A percentile compares a stretch with the other conserved stretches of the same genome.
phyloP scores from a whole-genome alignment of 30 jellyfish, hydroid and myxozoan species.

The Nemopilema nomurai region DNA sequence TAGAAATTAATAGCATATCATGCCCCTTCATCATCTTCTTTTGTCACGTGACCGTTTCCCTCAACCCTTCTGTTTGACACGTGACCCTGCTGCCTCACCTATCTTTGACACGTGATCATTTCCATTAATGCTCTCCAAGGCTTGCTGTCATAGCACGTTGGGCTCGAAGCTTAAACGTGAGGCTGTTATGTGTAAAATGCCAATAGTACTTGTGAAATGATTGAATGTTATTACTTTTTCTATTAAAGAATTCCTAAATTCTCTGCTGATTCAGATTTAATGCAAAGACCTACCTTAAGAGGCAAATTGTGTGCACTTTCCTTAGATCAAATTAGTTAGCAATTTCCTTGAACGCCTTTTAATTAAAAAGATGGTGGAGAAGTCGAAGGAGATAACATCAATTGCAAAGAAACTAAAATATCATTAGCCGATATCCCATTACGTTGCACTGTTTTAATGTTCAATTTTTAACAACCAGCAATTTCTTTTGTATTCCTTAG shows the following conservation, averaged over 20 bases:
- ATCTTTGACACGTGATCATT: too few species aligned
- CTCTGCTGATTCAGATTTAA: background rate
- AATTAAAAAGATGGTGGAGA: background rate
- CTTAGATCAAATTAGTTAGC: background rate
- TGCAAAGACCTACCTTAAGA: background rate
- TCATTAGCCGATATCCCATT: background rate
- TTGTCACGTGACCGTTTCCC: too few species aligned
- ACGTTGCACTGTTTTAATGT: background rate
- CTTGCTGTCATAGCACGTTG: background rate
- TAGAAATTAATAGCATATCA: too few species aligned
- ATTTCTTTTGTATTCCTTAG: background rate
- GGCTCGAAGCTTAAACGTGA: too few species aligned
- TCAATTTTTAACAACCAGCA: background rate
- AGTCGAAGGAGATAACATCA: background rate
- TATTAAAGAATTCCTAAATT: background rate
- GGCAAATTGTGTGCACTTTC: background rate
- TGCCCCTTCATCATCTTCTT: too few species aligned
- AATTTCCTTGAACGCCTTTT: background rate
- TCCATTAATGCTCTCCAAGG: background rate
- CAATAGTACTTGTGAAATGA: background rate
- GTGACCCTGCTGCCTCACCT: too few species aligned
- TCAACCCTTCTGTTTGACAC: too few species aligned
- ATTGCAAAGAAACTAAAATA: background rate
- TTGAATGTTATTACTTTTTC: background rate
- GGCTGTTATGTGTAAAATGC: background rate